phyloP scores from a whole-genome alignment of 2,113 vertebrate species.

The Pelusios castaneus region DNA sequence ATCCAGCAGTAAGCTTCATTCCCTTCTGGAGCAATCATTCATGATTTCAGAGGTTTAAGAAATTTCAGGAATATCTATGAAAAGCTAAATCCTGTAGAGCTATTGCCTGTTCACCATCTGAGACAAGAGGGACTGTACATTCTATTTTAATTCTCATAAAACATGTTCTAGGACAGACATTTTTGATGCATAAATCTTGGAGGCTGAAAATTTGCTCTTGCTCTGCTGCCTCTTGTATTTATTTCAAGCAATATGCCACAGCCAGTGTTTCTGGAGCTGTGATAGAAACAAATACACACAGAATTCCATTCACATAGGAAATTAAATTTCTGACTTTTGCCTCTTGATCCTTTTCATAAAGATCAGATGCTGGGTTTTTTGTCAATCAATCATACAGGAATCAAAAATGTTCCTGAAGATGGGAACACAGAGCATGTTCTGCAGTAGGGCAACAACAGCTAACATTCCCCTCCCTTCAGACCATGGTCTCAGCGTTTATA shows the following conservation, averaged over 20 bases:
- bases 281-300: background rate
- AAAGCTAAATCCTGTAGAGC: constrained; percentile 60
- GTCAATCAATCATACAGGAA: background rate
- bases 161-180: constrained; percentile 44
- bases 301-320: background rate
- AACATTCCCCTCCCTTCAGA: background rate
- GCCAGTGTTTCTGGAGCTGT: background rate
- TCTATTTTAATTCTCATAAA: constrained; percentile 70
- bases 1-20: background rate
- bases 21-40: background rate
- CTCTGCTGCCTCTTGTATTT: constrained; percentile 37
- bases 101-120: background rate
- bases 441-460: background rate
- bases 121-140: constrained; percentile 42
- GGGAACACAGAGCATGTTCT: fast-evolving
- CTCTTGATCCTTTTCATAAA: background rate
- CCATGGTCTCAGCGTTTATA: background rate
- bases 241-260: constrained; percentile 28
- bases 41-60: constrained; percentile 1
- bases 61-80: background rate
- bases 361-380: background rate
- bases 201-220: constrained; percentile 55
- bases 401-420: background rate
- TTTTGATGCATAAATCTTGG: constrained; percentile 65
- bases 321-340: background rate